Conservation (phyloP, 2,113 vertebrate genomes). For the Ceratotherium simum region DNA sequence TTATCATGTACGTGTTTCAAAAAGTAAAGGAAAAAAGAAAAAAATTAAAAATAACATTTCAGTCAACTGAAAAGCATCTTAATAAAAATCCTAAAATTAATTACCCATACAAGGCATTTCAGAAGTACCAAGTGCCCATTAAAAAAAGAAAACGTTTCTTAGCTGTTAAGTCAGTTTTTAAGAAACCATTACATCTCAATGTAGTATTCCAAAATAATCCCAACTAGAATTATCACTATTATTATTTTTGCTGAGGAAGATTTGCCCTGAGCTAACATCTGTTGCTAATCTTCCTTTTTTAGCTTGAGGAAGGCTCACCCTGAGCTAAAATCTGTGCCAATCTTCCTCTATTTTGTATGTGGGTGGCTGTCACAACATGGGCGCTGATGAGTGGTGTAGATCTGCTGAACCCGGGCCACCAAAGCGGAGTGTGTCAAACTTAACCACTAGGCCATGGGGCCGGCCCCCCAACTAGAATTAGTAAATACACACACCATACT, state of each 20-base stretch:
- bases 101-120: neutral
- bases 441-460: no score
- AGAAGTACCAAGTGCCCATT: neutral
- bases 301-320: no score
- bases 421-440: no score
- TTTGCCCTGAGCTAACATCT: no score
- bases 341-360: no score
- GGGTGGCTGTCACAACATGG: no score
- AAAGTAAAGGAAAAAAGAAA: neutral
- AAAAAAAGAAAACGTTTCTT: neutral
- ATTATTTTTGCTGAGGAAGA: no score
- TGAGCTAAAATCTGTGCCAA: no score
- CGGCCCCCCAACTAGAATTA: neutral
- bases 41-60: neutral
- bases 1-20: neutral
- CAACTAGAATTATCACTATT: neutral
- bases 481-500: neutral
- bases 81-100: constrained; percentile 9
- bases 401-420: no score
- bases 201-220: neutral
- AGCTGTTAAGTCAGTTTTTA: neutral
- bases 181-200: neutral
- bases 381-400: no score
- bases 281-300: no score
- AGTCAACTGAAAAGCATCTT: neutral